Percentiles rank a stretch among this genome's conserved stretches.
Conservation (phyloP, 2,888 invertebrate genomes). For the Phymatocera aterrima region DNA sequence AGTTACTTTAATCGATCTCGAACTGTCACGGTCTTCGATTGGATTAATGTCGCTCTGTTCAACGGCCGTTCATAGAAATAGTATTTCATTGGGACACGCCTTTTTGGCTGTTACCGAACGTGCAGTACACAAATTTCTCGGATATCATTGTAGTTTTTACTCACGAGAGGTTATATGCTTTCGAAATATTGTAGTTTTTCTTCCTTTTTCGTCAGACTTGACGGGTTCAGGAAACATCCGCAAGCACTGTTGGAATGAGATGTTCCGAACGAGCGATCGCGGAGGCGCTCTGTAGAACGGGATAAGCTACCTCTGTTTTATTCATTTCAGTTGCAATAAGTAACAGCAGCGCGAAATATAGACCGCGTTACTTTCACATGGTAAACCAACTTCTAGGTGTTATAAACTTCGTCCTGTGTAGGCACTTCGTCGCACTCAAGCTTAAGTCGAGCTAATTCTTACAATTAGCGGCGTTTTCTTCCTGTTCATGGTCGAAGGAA, state of each 20-base stretch:
- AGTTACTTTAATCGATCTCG: conserved; percentile 14
- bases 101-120: neutral
- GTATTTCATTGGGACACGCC: neutral
- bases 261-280: neutral
- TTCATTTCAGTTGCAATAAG: neutral
- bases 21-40: conserved; percentile 1
- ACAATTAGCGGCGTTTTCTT: conserved; percentile 34
- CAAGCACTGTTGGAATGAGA: neutral
- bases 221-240: neutral
- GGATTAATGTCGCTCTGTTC: neutral
- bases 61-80: conserved; percentile 16
- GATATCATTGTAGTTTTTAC: neutral
- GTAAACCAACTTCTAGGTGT: neutral
- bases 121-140: neutral
- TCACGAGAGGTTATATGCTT: neutral
- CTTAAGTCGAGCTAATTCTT: conserved; percentile 19
- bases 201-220: neutral
- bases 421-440: neutral
- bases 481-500: conserved; percentile 15
- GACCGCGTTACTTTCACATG: conserved; percentile 5
- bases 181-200: no score
- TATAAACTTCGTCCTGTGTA: neutral
- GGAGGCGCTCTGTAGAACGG: neutral
- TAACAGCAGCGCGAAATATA: neutral
- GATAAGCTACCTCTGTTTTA: neutral